phyloP scores from a whole-genome alignment of 2,888 invertebrate species.

The Scrobipalpa costella region DNA sequence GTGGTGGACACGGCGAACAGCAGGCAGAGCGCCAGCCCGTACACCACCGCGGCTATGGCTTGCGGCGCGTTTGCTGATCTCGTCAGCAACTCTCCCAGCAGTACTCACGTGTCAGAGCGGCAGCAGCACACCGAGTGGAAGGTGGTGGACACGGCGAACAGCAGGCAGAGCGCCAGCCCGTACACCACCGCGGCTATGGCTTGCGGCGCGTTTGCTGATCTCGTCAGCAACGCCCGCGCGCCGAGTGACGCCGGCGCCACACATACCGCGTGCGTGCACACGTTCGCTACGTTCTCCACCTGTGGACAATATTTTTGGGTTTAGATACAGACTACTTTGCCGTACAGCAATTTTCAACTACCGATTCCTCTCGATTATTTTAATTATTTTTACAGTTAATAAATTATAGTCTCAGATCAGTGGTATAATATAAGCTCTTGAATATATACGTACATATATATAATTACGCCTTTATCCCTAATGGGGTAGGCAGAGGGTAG shows the following conservation, averaged over 20 bases:
- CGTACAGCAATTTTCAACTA: too few species aligned
- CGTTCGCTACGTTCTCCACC: constrained; percentile 95
- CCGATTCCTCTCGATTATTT: too few species aligned
- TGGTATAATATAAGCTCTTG: too few species aligned
- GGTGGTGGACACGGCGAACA: constrained; percentile 93
- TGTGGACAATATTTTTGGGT: constrained; percentile 46
- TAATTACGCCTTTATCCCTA: too few species aligned
- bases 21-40: constrained; percentile 91
- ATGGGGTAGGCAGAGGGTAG: too few species aligned
- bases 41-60: constrained; percentile 90
- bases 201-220: constrained; percentile 88
- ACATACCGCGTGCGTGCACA: constrained; percentile 94
- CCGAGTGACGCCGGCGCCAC: constrained; percentile 92
- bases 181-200: constrained; percentile 91
- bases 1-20: constrained; percentile 94
- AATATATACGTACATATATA: too few species aligned
- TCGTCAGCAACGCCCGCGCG: constrained; percentile 86
- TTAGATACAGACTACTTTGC: not conserved
- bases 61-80: constrained; percentile 90
- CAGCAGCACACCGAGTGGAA: constrained; percentile 95
- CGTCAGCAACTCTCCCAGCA: constrained; percentile 84
- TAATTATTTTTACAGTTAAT: too few species aligned
- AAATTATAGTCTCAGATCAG: too few species aligned
- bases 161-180: constrained; percentile 90
- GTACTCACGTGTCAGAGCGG: constrained; percentile 70